Base-by-base conservation (phyloP, 2,113 vertebrate genomes). In the Oryzias melastigma region DNA sequence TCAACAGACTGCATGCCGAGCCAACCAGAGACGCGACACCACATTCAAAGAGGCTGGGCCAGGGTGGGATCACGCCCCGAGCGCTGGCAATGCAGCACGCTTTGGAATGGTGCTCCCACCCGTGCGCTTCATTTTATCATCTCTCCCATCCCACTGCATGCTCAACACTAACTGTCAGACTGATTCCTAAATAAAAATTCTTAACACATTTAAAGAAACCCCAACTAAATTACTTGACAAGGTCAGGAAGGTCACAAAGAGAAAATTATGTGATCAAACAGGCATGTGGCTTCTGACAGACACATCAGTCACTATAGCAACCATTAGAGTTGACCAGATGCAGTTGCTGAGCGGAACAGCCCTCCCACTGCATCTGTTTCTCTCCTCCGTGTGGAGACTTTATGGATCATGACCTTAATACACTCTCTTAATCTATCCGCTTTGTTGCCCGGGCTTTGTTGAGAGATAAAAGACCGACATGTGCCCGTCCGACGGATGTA, bases 81-180 rank as follows among this genome's bases (percentile, higher is more conserved):
- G 73, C 75, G 72, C 84, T 84, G 86, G 73, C 75, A 77, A 82
- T 84, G 86, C 71, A 48, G 59, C 64, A 70, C 65, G 61, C 73
- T 51, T 69, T 85, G 81, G 82, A 73, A 81, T 58, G 35, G 59
- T 1, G 54, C 62, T 69, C 62, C 77, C 61, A 52, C 85, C 71
- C 64, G 65, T 43, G 54, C 75, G 65, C 81, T 84, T 79, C 60
- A 83, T 83, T 75, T 78, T 66, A 83, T 75, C 78, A 65, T 58
- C 60, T 47, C 50, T 5, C 35, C 44, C 18, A 17, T 43, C 24
- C 16, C 29, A 43, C 56, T 52, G 2, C 56, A 43, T 58, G 40
- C 63, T 58, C 65, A 69, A 54, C 15, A 41, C 64, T 68, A 44
- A 44, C 51, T 49, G 61, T 50, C 15, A 57, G 44, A 67, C 74